Evolutionary conservation across 2,888 invertebrate species (phyloP), one percentile per base, ranked within the genome.

Genomic region (Plebejus argus): DNA sequence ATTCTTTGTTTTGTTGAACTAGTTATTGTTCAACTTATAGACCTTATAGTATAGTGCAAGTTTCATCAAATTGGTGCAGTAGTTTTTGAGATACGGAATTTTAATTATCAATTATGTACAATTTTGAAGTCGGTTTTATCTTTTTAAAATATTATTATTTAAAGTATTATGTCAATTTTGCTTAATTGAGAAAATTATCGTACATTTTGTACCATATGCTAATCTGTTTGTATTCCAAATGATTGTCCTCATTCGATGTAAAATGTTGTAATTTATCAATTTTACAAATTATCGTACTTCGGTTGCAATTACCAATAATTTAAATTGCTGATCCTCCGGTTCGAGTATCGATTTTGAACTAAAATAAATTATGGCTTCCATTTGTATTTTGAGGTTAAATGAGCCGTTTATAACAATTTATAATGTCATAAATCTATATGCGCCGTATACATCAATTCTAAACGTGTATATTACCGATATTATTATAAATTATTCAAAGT

Each of bases 221-320:
- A 74, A 74, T 74, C 49, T 39, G 72, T 72, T 66, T 74, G 28
- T 49, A 74, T 74, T 49, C 28, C 23, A 74, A 74, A 74, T 74
- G 28, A 74, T 53, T 28, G 49, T 49, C 74, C 74, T 53, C 45
- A 53, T 74, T 74, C 74, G 28, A 74, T 20, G 53, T 18, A 53
- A 28, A 49, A 74, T 74, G 49, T 74, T 53, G 74, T 74, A 74
- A 74, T 74, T 53, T 74, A 49, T 74, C 74, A 74, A 49, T 74
- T 49, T 74, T 49, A 49, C 23, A 74, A 72, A 74, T 74, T 49
- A 74, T 74, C 74, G 53, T 49, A 53, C 23, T 49, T 53, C 53
- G 28, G 23, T 74, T 53, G 74, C 74, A 74, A 58, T 49, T 61
- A 33, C 77, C 23, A 23, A 61, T 74, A n/a, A 39, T 78, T 77